phyloP scores from a whole-genome alignment of 2,797 vertebrate genomes.

The Danio albolineatus region DNA sequence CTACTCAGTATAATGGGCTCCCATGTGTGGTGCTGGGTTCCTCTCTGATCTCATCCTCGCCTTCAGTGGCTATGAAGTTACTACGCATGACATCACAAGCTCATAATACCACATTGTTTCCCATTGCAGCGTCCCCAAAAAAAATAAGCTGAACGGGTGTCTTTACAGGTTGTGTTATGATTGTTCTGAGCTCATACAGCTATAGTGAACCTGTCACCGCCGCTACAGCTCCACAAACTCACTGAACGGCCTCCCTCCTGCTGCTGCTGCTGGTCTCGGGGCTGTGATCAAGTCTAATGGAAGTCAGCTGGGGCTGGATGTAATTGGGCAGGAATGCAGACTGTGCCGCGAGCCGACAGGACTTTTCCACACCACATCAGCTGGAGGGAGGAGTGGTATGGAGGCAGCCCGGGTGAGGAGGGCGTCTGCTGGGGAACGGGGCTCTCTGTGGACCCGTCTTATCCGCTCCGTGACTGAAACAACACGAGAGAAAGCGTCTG shows the following conservation, averaged over 20 bases:
- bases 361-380: constrained; percentile 58
- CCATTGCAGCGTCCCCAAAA: constrained; percentile 8
- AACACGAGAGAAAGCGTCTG: constrained; percentile 51
- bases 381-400: constrained; percentile 31
- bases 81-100: constrained; percentile 23
- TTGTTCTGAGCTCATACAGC: constrained; percentile 46
- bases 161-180: constrained; percentile 54
- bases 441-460: constrained; percentile 34
- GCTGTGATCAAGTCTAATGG: constrained; percentile 79
- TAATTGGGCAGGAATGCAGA: constrained; percentile 82
- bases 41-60: constrained; percentile 40
- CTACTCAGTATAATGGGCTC: constrained; percentile 1
- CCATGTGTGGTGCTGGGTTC: constrained; percentile 13
- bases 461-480: constrained; percentile 47
- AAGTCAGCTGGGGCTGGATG: constrained; percentile 78
- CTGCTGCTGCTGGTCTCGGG: constrained; percentile 34
- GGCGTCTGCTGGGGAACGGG: background rate
- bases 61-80: constrained; percentile 34
- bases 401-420: background rate
- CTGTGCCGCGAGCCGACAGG: constrained; percentile 67
- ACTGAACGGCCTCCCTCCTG: background rate
- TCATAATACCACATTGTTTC: constrained; percentile 16
- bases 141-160: constrained; percentile 1
- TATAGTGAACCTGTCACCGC: constrained; percentile 59
- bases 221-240: constrained; percentile 46